A percentile compares a stretch with the other conserved stretches of the same genome.
These are phyloP conservation scores for Drosophila paranaensis DNA, from an alignment of 2,888 invertebrate species.

Conservation along the genomic window DNA sequence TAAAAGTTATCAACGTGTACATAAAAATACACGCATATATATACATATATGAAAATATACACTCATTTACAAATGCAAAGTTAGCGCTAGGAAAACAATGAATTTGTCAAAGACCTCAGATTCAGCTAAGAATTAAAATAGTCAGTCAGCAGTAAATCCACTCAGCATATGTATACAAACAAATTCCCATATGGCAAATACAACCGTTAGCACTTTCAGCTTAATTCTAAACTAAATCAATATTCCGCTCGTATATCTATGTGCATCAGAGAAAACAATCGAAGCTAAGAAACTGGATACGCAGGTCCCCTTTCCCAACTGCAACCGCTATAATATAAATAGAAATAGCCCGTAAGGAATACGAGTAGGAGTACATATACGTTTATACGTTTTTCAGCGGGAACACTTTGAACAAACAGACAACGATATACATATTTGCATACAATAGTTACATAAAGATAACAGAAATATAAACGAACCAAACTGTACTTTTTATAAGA, in stretches of 20 bases:
- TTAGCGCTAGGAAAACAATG: conserved; percentile 62
- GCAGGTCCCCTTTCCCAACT: conserved; percentile 21
- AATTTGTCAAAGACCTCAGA: conserved; percentile 55
- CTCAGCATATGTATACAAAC: conserved; percentile 23
- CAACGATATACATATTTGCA: conserved; percentile 44
- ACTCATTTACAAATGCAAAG: conserved; percentile 72
- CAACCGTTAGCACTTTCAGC: conserved; percentile 33
- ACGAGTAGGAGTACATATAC: conserved; percentile 35
- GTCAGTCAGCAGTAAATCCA: conserved; percentile 45
- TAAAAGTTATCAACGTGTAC: conserved; percentile 53
- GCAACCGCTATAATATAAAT: conserved; percentile 53
- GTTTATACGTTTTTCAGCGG: conserved; percentile 57
- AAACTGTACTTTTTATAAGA: conserved; percentile 76
- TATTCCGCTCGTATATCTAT: conserved; percentile 18
- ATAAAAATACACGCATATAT: conserved; percentile 32
- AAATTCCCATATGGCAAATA: conserved; percentile 2
- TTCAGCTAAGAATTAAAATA: conserved; percentile 37
- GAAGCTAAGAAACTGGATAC: conserved; percentile 30
- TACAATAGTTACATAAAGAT: conserved; percentile 53
- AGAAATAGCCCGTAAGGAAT: conserved; percentile 46
- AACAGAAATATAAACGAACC: conserved; percentile 59
- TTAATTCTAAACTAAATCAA: conserved; percentile 31
- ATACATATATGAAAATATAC: conserved; percentile 64
- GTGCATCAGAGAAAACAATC: conserved; percentile 14
- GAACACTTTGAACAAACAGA: conserved; percentile 64